A percentile compares a stretch with the other conserved stretches of the same genome.
These are phyloP conservation scores for Ranitomeya imitator DNA, from an alignment of 2,113 vertebrate species.

Conservation along the genomic window DNA sequence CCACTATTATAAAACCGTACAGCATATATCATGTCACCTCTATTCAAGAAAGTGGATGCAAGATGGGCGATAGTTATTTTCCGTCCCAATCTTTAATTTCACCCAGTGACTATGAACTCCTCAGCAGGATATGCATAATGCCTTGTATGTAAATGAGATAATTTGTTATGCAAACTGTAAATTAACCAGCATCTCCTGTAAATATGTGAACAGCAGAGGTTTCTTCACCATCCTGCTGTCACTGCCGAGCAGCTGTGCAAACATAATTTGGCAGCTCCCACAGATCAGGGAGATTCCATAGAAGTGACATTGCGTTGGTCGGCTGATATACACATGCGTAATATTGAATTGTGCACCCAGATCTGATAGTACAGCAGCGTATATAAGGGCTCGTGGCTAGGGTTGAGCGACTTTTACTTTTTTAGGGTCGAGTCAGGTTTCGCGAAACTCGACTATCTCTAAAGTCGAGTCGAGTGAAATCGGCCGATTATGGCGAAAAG, in stretches of 20 bases:
- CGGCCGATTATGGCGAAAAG: too few species aligned
- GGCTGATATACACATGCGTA: not conserved
- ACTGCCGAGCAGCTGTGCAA: not conserved
- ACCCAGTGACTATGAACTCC: not conserved
- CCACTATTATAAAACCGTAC: too few species aligned
- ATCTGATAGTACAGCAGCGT: too few species aligned
- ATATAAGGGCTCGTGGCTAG: too few species aligned
- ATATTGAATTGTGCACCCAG: not conserved
- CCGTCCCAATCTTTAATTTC: not conserved
- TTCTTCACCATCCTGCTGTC: not conserved
- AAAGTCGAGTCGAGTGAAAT: too few species aligned
- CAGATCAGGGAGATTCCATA: not conserved
- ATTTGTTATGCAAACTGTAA: slow-evolving; percentile 5
- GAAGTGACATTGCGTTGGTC: not conserved
- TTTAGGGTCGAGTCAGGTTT: too few species aligned
- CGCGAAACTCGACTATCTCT: too few species aligned
- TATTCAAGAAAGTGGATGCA: too few species aligned
- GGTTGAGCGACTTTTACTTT: too few species aligned
- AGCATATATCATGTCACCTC: too few species aligned
- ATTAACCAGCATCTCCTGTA: not conserved
- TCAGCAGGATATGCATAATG: not conserved
- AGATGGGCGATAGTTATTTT: not conserved
- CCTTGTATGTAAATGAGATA: not conserved
- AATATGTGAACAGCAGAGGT: not conserved
- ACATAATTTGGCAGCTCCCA: not conserved